These are phyloP conservation scores for Argyresthia albistria DNA, from an alignment of 2,888 invertebrate species.

Conservation along the genomic window DNA sequence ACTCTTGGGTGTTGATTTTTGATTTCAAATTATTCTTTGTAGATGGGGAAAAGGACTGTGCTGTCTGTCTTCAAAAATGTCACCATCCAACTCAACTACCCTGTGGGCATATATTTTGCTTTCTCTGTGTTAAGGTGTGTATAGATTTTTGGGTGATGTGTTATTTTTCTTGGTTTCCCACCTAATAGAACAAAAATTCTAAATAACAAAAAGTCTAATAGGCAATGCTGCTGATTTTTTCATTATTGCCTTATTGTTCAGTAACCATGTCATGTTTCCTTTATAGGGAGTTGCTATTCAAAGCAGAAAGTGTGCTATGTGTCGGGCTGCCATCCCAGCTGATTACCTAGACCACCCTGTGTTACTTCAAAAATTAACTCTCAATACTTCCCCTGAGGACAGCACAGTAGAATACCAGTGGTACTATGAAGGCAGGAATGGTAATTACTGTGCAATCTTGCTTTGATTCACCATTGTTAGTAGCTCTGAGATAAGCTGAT, in stretches of 20 bases:
- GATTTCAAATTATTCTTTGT: not conserved
- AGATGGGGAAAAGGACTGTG: constrained; percentile 78
- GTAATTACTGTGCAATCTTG: constrained; percentile 52
- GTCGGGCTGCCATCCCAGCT: constrained; percentile 89
- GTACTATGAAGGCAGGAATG: constrained; percentile 96
- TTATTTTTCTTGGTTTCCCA: too few species aligned
- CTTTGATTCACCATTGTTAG: too few species aligned
- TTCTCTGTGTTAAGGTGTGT: constrained; percentile 88
- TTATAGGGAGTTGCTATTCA: constrained; percentile 85
- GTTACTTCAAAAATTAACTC: constrained; percentile 69
- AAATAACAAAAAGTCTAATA: too few species aligned
- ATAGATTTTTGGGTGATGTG: too few species aligned
- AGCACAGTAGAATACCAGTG: constrained; percentile 86
- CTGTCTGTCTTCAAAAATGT: constrained; percentile 92
- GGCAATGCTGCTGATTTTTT: too few species aligned
- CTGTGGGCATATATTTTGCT: constrained; percentile 97
- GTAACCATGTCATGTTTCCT: not conserved
- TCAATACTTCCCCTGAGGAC: constrained; percentile 31
- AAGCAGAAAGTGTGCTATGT: constrained; percentile 93
- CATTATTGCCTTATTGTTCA: too few species aligned
- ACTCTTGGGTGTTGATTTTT: too few species aligned
- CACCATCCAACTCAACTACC: constrained; percentile 94
- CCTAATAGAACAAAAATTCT: too few species aligned
- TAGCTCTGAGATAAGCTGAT: too few species aligned
- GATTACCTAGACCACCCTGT: constrained; percentile 91